phyloP scores from a whole-genome alignment of 1,140 invertebrate species.

The Telenomus remus region DNA sequence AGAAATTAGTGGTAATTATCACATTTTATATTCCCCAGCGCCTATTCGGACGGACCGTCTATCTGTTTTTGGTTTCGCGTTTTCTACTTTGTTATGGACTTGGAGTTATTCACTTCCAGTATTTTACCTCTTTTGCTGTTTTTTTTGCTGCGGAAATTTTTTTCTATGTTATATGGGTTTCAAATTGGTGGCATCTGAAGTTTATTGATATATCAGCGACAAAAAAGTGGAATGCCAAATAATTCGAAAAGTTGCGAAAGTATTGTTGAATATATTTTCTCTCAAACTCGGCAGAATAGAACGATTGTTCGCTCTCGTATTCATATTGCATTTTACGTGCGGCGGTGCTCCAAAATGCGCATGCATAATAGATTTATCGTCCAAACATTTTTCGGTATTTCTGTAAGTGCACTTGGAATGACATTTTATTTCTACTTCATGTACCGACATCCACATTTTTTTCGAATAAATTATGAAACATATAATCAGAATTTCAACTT shows the following conservation, averaged over 20 bases:
- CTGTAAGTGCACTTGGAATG: constrained; percentile 3
- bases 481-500: too few relatives aligned
- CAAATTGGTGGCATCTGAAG: too few relatives aligned
- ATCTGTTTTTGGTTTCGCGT: constrained; percentile 20
- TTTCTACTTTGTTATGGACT: neutral
- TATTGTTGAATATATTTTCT: too few relatives aligned
- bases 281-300: neutral
- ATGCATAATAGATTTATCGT: constrained; percentile 25
- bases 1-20: constrained; percentile 60
- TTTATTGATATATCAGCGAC: too few relatives aligned
- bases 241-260: too few relatives aligned
- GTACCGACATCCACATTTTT: neutral
- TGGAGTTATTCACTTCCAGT: too few relatives aligned
- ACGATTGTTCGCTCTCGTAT: constrained; percentile 4
- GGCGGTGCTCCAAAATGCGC: constrained; percentile 33
- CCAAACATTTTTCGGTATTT: constrained; percentile 6
- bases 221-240: too few relatives aligned
- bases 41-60: constrained; percentile 60
- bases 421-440: neutral
- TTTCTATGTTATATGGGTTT: too few relatives aligned
- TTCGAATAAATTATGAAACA: too few relatives aligned
- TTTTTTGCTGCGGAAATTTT: too few relatives aligned
- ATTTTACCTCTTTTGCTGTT: too few relatives aligned
- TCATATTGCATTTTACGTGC: constrained; percentile 36
- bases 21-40: constrained; percentile 36